Conservation (phyloP, 2,797 vertebrate genomes). For the Sebastes nivosus region DNA sequence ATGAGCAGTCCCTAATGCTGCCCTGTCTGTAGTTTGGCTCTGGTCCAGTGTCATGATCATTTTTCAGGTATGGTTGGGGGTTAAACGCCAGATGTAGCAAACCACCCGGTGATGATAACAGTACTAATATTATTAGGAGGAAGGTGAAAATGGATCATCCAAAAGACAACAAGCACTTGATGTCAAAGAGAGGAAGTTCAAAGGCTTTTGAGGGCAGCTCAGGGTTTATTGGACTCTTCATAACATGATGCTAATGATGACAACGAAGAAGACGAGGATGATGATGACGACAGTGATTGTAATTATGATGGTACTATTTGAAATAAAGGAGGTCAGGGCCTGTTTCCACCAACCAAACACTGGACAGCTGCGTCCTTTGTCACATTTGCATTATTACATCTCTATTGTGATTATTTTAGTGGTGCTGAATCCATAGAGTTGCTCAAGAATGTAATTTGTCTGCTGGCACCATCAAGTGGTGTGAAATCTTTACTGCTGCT, state of each 20-base stretch:
- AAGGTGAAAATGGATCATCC: constrained; percentile 53
- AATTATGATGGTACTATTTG: constrained; percentile 5
- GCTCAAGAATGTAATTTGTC: neutral
- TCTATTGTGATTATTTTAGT: neutral
- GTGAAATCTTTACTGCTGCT: neutral
- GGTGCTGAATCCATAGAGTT: neutral
- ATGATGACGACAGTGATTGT: constrained; percentile 1
- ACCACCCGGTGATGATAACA: neutral
- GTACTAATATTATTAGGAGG: constrained; percentile 20
- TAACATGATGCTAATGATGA: neutral
- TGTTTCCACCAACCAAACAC: neutral
- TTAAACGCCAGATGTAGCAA: constrained; percentile 9
- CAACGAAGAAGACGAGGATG: constrained; percentile 7
- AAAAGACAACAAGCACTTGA: constrained; percentile 51
- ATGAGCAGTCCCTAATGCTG: neutral
- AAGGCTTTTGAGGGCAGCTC: constrained; percentile 43
- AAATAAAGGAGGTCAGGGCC: neutral
- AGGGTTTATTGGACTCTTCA: constrained; percentile 38
- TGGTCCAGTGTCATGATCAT: neutral
- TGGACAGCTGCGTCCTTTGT: neutral
- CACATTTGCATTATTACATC: neutral
- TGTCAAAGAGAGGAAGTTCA: constrained; percentile 50
- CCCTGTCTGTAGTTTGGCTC: neutral
- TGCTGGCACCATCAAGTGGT: constrained; percentile 48
- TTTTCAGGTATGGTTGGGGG: neutral